Evolutionary conservation across 2,113 vertebrate genomes (phyloP).

Genomic region (Tautogolabrus adspersus): DNA sequence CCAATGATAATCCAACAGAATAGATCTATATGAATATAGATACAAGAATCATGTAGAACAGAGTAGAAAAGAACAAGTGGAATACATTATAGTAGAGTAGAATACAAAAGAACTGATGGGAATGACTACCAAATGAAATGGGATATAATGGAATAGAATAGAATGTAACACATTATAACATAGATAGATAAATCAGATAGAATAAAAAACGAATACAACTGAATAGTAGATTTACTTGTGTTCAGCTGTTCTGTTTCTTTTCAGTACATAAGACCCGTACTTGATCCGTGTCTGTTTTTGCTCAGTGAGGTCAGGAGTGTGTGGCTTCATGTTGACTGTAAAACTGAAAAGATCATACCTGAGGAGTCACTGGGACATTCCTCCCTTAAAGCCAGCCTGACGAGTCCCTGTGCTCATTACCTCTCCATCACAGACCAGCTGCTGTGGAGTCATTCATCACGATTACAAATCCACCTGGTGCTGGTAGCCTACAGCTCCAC

Average conservation of each 20-base stretch:
- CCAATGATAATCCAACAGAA: too few relatives aligned
- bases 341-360: conserved; percentile 83
- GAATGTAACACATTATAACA: too few relatives aligned
- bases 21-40: too few relatives aligned
- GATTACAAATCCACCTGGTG: conserved; percentile 83
- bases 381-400: conserved; percentile 79
- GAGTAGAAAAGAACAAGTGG: too few relatives aligned
- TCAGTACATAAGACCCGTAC: conserved; percentile 21
- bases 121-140: too few relatives aligned
- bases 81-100: too few relatives aligned
- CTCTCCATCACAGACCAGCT: conserved; percentile 89
- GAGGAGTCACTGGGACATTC: conserved; percentile 83
- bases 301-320: conserved; percentile 68
- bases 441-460: conserved; percentile 84
- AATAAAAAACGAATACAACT: too few relatives aligned
- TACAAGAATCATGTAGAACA: too few relatives aligned
- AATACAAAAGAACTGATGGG: too few relatives aligned
- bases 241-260: conserved; percentile 12
- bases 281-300: conserved; percentile 32
- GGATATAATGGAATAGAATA: too few relatives aligned
- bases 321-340: conserved; percentile 65
- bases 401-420: conserved; percentile 87
- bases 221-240: conserved; percentile 4
- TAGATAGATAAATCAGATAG: too few relatives aligned
- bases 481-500: conserved; percentile 73